Evolutionary conservation across 2,113 vertebrate species (phyloP).

Genomic region (Elachura formosa): DNA sequence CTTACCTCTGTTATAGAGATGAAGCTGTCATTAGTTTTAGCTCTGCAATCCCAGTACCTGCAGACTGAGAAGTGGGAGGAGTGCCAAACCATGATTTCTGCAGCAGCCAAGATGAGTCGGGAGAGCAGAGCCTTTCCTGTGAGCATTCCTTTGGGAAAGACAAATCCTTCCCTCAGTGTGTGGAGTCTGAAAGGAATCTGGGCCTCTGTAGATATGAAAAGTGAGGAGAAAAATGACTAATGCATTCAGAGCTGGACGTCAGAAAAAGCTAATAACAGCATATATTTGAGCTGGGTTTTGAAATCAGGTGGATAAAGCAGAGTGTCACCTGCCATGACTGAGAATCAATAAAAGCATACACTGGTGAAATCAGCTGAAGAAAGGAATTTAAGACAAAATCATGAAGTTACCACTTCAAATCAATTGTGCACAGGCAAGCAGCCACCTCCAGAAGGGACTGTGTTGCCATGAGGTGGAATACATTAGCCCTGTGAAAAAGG

Average conservation of each 20-base stretch:
- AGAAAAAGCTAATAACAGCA: background rate
- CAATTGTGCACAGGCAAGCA: background rate
- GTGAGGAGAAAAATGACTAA: background rate
- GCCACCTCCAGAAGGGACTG: background rate
- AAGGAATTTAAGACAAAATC: background rate
- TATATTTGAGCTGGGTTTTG: background rate
- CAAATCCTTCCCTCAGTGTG: background rate
- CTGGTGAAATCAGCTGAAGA: background rate
- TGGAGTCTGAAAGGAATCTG: background rate
- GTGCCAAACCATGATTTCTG: background rate
- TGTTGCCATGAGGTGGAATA: background rate
- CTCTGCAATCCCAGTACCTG: background rate
- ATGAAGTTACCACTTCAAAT: background rate
- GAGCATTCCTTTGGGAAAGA: background rate
- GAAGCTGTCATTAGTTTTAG: background rate
- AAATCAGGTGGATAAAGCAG: background rate
- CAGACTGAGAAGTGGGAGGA: background rate
- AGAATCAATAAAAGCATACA: background rate
- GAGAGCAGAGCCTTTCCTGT: background rate
- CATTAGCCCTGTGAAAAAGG: background rate
- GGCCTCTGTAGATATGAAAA: background rate
- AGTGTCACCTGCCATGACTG: background rate
- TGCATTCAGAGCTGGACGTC: background rate
- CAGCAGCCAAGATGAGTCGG: accelerated
- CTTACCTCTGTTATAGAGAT: background rate